Evolutionary conservation across 2,113 vertebrate species (phyloP), one percentile per base, ranked within the genome.

Genomic region (Galeopterus variegatus): DNA sequence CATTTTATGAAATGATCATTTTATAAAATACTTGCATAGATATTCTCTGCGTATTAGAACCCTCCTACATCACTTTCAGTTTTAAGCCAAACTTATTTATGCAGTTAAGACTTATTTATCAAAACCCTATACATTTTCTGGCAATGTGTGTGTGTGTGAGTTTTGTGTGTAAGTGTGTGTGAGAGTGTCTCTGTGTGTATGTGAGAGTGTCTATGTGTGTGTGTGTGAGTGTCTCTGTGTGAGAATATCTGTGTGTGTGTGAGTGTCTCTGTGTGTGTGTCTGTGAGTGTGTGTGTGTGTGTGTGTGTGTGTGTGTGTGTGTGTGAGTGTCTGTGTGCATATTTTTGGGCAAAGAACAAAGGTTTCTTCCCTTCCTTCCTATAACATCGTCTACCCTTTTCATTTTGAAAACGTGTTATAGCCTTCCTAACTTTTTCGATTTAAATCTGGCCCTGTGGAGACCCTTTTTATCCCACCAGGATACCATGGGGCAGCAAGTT

Each of bases 31-130:
- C 8, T 90, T 60, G n/a, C 23, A 3, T 7, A 6, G 31, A 3
- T 26, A 28, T 62, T 72, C 70, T 86, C 26, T 60, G n/a, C 36
- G n/a, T 69, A 4, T 24, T 9, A 77, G 31, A 79, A n/a, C 31
- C 1, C 28, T 91, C 26, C 15, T 79, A 19, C 67, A 15, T 64
- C 45, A 19, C 41, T 72, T 73, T 33, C 3, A 19, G 31, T 48
- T 77, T 76, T 85, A 77, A 88, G 56, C 23, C 64, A 87, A 36
- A n/a, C 67, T 83, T 88, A 54, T 93, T 36, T 92, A 80, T 89
- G 26, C 73, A 93, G 50, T 93, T 92, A 96, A 76, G 6, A 45
- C 41, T 52, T 65, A 70, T 96, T 94, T 95, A 54, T 17, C 64
- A 94, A 86, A 96, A 85, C 8, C 17, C 65, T 9, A 41, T 18